Evolutionary conservation across 1,140 invertebrate genomes (phyloP), one percentile per base, ranked within the genome.

Genomic region (Chionoecetes opilio): DNA sequence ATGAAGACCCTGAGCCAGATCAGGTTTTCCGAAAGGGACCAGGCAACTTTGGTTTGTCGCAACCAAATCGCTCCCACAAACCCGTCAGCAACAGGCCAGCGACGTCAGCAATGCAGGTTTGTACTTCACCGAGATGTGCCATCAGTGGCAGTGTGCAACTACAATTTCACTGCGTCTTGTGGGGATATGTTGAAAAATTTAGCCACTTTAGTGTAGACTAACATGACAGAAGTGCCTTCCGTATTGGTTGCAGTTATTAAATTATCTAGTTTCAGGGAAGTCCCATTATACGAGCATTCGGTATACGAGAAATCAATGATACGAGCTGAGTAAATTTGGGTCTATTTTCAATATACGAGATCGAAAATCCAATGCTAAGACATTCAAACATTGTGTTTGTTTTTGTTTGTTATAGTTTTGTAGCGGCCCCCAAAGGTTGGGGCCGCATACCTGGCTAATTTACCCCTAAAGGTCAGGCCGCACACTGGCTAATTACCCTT

Each of bases 1-100:
- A 99, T 86, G 96, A 96, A 97, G 98, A 99, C 97, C 98, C 98
- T 96, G 98, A 99, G 96, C 97, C 98, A 53, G 97, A 97, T 31
- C 96, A 97, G 14, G 88, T 31, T 41, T 93, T 88, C 86, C 91
- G 53, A 34, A 95, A 87, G 8, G 97, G 96, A 84, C 96, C 96
- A 32, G 96, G 96, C 41, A 97, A 96, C 37, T 93, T 95, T 88
- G 94, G 94, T 0, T 75, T 95, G 29, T 92, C 90, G 37, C 94
- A 82, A 38, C 63, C 93, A 17, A 93, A 95, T 75, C 84, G 91
- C 6, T 82, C 85, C 31, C 91, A 88, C 29, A 92, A 63, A 92
- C 86, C 91, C 29, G 35, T 91, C 26, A 53, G 82, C 82, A 96
- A 63, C 38, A 92, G 86, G 89, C 95, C 31, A 93, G 95, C 35